Base-by-base conservation (phyloP, 2,797 vertebrate species). In the Myotis findleyi region DNA sequence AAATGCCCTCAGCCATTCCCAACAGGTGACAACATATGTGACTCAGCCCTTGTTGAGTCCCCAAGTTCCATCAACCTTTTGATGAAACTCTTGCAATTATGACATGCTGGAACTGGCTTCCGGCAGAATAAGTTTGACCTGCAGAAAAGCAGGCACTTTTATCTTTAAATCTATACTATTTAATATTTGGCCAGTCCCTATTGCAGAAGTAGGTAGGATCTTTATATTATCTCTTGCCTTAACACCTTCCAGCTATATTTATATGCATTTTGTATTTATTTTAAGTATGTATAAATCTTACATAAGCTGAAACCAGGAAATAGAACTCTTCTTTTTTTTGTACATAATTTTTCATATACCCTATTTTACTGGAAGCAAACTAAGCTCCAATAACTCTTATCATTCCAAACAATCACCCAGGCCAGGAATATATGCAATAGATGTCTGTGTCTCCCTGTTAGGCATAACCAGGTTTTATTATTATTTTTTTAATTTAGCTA, bases 251-350 rank as follows among this genome's bases (percentile, higher is more conserved):
- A 84, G 30, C 21, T 69, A 81, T 82, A 38, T 87, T 96, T 93
- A 79, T 33, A 90, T 64, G 16, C 12, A 69, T 95, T 94, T 89
- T 36, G 77, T 69, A 84, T 98, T 98, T 98, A 98, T 98, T 98
- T 98, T 98, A 99, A 99, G 98, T 98, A 98, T 98, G 98, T 98
- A 98, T 98, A 99, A 98, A 99, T 99, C 98, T 99, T 98, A 97
- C 3, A 57, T 96, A 97, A 97, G 85, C 80, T 96, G 92, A 98
- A 97, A 98, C 96, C 97, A 96, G 92, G 94, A 98, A 97, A 97
- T 86, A 96, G 93, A 96, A 87, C 83, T 96, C 96, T 98, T 94
- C 90, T 96, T 97, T 96, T 96, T 97, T 97, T 97, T 47, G 57
- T 97, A 84, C 25, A 80, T 55, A 83, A 77, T 82, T 95, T 89